phyloP scores from a whole-genome alignment of 2,888 invertebrate genomes.

The Exocentrus adspersus region DNA sequence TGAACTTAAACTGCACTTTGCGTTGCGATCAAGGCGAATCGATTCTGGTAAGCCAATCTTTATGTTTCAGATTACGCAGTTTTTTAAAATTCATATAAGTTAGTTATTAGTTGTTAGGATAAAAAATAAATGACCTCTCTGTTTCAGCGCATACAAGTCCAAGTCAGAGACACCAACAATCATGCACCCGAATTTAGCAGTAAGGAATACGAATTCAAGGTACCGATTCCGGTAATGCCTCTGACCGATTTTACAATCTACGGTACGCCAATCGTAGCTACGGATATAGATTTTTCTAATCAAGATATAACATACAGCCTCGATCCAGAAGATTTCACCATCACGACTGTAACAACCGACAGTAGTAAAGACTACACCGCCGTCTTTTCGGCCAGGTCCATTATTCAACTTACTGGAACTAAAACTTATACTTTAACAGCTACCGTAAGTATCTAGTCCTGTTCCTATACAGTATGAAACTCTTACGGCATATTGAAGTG shows the following conservation, averaged over 20 bases:
- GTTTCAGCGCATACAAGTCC: slow-evolving; percentile 62
- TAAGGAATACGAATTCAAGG: slow-evolving; percentile 58
- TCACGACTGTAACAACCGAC: slow-evolving; percentile 22
- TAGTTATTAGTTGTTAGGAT: too few species aligned
- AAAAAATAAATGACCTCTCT: neutral
- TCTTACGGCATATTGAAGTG: too few species aligned
- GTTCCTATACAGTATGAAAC: too few species aligned
- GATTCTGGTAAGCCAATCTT: slow-evolving; percentile 29
- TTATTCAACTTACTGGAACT: slow-evolving; percentile 35
- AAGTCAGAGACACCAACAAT: slow-evolving; percentile 66
- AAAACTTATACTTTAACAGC: slow-evolving; percentile 47
- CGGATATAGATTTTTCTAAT: slow-evolving; percentile 68
- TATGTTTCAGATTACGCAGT: neutral
- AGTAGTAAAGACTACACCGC: slow-evolving; percentile 45
- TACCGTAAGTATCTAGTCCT: slow-evolving; percentile 53
- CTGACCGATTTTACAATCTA: slow-evolving; percentile 62
- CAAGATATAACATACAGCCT: slow-evolving; percentile 47
- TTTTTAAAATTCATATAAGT: neutral
- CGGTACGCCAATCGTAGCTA: slow-evolving; percentile 61
- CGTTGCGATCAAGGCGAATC: slow-evolving; percentile 13
- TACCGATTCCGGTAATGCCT: slow-evolving; percentile 65
- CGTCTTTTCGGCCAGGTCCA: slow-evolving; percentile 38
- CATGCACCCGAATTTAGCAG: slow-evolving; percentile 63
- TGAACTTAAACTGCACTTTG: slow-evolving; percentile 15
- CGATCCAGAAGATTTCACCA: slow-evolving; percentile 44